Conservation (phyloP, 2,113 vertebrate species). For the Pelodiscus sinensis region DNA sequence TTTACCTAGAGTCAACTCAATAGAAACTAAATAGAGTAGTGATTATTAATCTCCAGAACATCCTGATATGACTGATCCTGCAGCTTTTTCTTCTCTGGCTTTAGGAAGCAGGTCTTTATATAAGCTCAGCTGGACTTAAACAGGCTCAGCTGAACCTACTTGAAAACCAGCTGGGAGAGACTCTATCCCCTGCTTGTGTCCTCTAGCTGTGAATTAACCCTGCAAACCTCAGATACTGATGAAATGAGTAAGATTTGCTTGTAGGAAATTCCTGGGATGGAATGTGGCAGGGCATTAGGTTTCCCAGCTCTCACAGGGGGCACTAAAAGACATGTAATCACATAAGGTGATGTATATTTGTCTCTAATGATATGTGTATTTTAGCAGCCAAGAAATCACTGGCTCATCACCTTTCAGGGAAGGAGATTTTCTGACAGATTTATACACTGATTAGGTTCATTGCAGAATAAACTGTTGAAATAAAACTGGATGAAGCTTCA, state of each 20-base stretch:
- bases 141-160: not conserved
- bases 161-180: not conserved
- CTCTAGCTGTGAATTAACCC: not conserved
- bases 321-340: not conserved
- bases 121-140: not conserved
- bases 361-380: not conserved
- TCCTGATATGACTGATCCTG: not conserved
- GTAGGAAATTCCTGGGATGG: not conserved
- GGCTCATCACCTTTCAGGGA: not conserved
- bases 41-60: not conserved
- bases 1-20: not conserved
- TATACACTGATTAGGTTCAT: not conserved
- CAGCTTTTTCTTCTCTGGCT: not conserved
- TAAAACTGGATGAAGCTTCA: not conserved
- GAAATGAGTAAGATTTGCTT: not conserved
- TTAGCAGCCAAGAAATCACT: not conserved
- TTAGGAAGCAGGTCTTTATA: not conserved
- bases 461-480: not conserved
- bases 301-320: not conserved
- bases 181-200: accelerated
- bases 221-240: not conserved
- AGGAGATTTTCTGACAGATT: not conserved
- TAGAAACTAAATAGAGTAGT: not conserved
- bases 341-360: not conserved
- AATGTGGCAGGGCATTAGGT: not conserved